Percentiles rank a stretch among this genome's conserved stretches.
Conservation (phyloP, 2,888 invertebrate genomes). For the Callyntrura guangdongensis region DNA sequence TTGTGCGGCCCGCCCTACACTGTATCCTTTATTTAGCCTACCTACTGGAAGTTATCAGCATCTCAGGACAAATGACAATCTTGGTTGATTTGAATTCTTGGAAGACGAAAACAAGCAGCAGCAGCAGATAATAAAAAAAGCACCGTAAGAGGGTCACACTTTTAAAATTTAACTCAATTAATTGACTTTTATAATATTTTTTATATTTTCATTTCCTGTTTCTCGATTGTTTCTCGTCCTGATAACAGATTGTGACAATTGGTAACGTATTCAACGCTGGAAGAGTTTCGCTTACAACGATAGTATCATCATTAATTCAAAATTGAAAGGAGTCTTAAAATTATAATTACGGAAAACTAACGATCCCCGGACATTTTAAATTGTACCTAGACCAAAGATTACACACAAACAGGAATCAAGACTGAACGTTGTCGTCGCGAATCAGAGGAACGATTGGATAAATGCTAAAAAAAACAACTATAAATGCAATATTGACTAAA, state of each 20-base stretch:
- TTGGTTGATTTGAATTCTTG: constrained; percentile 81
- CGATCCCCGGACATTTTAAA: background rate
- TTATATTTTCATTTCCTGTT: background rate
- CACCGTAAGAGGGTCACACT: background rate
- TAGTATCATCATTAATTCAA: too few species aligned
- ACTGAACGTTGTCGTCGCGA: constrained; percentile 22
- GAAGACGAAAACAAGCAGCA: background rate
- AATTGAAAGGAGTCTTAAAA: too few species aligned
- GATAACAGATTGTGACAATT: background rate
- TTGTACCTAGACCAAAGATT: constrained; percentile 36
- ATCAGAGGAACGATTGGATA: too few species aligned
- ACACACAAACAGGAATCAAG: background rate
- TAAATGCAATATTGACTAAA: background rate
- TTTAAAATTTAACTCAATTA: too few species aligned
- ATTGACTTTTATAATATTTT: too few species aligned
- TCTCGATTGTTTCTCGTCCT: background rate
- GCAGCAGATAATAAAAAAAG: background rate
- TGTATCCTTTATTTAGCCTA: constrained; percentile 67
- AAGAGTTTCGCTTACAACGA: too few species aligned
- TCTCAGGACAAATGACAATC: constrained; percentile 65
- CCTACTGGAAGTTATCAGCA: constrained; percentile 49
- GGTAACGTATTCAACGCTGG: background rate
- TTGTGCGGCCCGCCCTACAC: constrained; percentile 70
- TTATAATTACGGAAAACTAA: too few species aligned
- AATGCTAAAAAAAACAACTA: background rate